These are phyloP conservation scores for Ailuropoda melanoleuca DNA, from an alignment of 2,113 vertebrate species.

Conservation along the genomic window DNA sequence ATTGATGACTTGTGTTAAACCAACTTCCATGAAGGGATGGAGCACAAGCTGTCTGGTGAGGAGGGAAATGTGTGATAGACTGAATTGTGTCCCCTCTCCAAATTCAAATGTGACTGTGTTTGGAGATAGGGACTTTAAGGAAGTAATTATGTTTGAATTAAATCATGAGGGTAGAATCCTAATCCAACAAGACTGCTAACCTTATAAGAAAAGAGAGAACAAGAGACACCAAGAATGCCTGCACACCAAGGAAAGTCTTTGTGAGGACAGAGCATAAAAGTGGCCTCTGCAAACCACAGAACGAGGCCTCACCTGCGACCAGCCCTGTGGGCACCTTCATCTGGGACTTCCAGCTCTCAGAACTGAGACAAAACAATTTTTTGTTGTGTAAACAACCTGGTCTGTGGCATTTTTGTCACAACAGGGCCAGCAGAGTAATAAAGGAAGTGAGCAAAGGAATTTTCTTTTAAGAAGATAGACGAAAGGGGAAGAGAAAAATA, in stretches of 20 bases:
- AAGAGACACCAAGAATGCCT: background rate
- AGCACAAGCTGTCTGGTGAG: background rate
- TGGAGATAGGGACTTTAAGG: background rate
- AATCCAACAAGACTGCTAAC: background rate
- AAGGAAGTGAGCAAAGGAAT: background rate
- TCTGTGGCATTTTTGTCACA: too few species aligned
- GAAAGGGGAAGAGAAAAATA: background rate
- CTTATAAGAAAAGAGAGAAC: background rate
- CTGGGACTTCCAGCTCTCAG: background rate
- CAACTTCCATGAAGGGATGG: rapidly evolving
- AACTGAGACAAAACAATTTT: background rate
- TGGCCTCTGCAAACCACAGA: background rate
- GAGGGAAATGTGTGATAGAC: too few species aligned
- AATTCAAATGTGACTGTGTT: rapidly evolving
- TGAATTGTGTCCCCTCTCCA: too few species aligned
- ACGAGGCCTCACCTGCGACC: background rate
- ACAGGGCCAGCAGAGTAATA: background rate
- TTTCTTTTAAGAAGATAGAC: background rate
- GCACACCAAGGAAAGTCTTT: rapidly evolving
- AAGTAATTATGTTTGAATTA: background rate
- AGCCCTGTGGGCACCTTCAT: background rate
- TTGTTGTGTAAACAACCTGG: background rate
- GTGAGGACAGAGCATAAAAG: background rate
- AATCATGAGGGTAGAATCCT: rapidly evolving
- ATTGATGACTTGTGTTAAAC: background rate